Evolutionary conservation across 2,888 invertebrate species (phyloP).

Genomic region (Meiosimyza decipiens): DNA sequence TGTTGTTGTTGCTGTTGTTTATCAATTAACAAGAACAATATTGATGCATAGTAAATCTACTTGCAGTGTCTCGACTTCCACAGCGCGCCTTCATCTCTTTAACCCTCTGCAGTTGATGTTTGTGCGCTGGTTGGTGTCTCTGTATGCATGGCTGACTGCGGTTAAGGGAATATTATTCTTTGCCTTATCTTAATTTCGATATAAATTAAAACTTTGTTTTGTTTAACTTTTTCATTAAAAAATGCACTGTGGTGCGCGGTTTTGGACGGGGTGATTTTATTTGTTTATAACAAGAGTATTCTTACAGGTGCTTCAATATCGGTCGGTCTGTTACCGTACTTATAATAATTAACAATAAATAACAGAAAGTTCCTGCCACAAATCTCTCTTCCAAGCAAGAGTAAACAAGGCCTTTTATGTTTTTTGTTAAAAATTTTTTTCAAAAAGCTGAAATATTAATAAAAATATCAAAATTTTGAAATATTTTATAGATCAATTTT

Average conservation of each 20-base stretch:
- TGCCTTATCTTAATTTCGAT: conserved; percentile 22
- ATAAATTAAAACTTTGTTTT: conserved; percentile 28
- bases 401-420: no score
- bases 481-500: no score
- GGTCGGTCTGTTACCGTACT: no score
- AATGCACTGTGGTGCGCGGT: not conserved
- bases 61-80: conserved; percentile 3
- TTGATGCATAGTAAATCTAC: conserved; percentile 32
- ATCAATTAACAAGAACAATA: conserved; percentile 33
- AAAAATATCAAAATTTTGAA: no score
- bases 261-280: no score
- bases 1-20: conserved; percentile 23
- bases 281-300: no score
- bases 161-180: not conserved
- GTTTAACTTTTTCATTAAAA: conserved; percentile 1
- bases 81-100: not conserved
- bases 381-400: no score
- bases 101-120: not conserved
- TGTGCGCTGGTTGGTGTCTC: not conserved
- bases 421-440: no score
- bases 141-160: not conserved
- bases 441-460: no score
- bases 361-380: no score
- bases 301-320: no score
- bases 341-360: no score